Conservation (phyloP, 1,140 invertebrate genomes). For the Zaprionus africanus region DNA sequence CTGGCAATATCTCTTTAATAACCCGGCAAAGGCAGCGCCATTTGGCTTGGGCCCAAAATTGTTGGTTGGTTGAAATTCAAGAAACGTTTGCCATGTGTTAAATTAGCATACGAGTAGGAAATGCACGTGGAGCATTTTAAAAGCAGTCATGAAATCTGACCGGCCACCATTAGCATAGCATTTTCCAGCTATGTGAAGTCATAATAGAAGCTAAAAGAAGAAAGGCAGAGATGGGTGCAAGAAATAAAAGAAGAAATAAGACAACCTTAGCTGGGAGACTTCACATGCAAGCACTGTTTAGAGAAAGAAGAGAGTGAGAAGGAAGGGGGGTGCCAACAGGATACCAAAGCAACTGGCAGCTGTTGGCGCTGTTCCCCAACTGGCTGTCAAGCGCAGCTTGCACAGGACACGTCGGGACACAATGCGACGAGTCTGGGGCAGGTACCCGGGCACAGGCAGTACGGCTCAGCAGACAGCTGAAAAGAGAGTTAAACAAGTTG, state of each 20-base stretch:
- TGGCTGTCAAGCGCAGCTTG: conserved; percentile 57
- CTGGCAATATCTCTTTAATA: conserved; percentile 39
- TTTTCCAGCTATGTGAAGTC: conserved; percentile 41
- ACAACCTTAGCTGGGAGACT: conserved; percentile 35
- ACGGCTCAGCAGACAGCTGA: conserved; percentile 56
- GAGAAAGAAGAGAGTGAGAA: not conserved
- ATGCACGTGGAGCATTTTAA: conserved; percentile 53
- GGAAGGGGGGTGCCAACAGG: conserved; percentile 25
- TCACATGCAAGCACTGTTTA: conserved; percentile 46
- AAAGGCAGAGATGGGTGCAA: not conserved
- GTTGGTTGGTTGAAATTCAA: conserved; percentile 57
- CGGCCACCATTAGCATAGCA: conserved; percentile 23
- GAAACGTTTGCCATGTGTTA: conserved; percentile 52
- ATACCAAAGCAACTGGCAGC: conserved; percentile 68
- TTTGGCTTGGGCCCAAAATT: conserved; percentile 24
- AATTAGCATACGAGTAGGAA: conserved; percentile 68
- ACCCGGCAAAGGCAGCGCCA: conserved; percentile 3
- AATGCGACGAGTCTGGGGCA: conserved; percentile 32
- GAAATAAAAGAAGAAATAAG: conserved; percentile 39
- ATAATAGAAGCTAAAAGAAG: conserved; percentile 27
- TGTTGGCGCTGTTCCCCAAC: conserved; percentile 57
- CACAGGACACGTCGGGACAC: conserved; percentile 2
- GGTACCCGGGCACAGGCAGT: conserved; percentile 20
- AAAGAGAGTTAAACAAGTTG: conserved; percentile 76
- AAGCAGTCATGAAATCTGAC: conserved; percentile 46